Evolutionary conservation across 2,797 vertebrate genomes (phyloP).

Genomic region (Catamblyrhynchus diadema): DNA sequence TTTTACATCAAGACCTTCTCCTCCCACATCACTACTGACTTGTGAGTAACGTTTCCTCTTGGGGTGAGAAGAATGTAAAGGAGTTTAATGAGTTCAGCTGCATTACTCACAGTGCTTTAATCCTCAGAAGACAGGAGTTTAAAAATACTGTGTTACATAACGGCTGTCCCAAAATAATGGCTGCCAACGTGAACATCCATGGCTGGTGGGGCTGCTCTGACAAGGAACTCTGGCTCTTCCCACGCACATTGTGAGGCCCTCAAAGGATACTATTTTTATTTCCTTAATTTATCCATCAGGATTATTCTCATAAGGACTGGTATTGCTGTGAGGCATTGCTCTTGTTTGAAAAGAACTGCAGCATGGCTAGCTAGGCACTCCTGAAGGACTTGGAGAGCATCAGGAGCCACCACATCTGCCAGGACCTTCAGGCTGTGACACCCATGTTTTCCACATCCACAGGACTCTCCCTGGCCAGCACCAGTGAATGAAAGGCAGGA

Average conservation of each 20-base stretch:
- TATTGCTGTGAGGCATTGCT: background rate
- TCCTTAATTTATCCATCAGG: background rate
- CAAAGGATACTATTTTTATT: background rate
- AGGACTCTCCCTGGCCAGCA: background rate
- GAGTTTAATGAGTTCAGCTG: constrained; percentile 37
- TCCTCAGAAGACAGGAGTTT: constrained; percentile 1
- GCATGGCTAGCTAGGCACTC: background rate
- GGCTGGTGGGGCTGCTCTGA: background rate
- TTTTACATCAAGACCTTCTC: background rate
- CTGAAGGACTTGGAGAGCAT: background rate
- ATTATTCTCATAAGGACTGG: background rate
- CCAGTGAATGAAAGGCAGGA: fast-evolving
- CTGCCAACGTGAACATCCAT: background rate
- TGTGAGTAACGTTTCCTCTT: background rate
- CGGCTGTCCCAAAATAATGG: constrained; percentile 14
- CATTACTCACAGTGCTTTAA: constrained; percentile 25
- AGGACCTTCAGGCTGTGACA: background rate
- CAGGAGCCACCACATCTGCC: background rate
- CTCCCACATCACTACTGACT: background rate
- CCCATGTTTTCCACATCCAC: background rate
- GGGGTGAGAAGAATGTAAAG: background rate
- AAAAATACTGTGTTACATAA: constrained; percentile 32
- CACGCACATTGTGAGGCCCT: background rate
- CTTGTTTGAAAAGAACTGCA: background rate
- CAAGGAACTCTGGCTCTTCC: constrained; percentile 20